Conservation (phyloP, 1,140 invertebrate species). For the Drosophila kepulauana region DNA sequence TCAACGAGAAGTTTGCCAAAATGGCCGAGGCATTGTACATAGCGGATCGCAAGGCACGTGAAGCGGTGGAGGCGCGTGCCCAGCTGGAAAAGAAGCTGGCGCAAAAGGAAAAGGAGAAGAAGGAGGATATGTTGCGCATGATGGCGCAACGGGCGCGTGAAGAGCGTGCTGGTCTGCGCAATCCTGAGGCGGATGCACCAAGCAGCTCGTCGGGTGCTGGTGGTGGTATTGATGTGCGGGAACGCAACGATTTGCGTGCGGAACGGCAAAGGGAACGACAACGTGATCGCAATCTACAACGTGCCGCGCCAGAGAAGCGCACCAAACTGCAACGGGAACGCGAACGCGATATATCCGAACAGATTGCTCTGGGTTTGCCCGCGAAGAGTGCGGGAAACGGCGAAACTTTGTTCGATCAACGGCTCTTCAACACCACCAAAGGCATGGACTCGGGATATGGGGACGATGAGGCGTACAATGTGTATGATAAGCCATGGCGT, state of each 20-base stretch:
- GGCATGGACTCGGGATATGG: constrained; percentile 99
- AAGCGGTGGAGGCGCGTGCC: constrained; percentile 98
- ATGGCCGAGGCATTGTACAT: constrained; percentile 98
- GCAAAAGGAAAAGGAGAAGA: constrained; percentile 99
- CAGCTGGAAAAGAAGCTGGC: constrained; percentile 98
- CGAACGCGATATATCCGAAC: constrained; percentile 99
- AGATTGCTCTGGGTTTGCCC: constrained; percentile 98
- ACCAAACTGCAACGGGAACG: constrained; percentile 95
- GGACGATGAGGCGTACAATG: constrained; percentile 99
- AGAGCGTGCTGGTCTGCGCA: constrained; percentile 92
- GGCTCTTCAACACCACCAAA: constrained; percentile 97
- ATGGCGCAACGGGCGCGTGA: constrained; percentile 98
- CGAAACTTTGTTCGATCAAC: constrained; percentile 97
- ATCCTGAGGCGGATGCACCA: constrained; percentile 83
- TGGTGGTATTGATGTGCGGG: constrained; percentile 90
- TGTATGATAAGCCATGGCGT: constrained; percentile 98
- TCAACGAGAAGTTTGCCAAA: constrained; percentile 99
- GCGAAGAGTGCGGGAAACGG: constrained; percentile 91
- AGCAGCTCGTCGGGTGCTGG: constrained; percentile 76
- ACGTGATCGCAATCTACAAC: constrained; percentile 95
- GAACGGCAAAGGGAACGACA: constrained; percentile 97
- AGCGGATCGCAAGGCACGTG: constrained; percentile 98
- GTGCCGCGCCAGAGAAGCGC: constrained; percentile 97
- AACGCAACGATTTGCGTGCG: constrained; percentile 95
- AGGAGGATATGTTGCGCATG: constrained; percentile 96